Evolutionary conservation across 1,140 invertebrate genomes (phyloP), one percentile per base, ranked within the genome.

Genomic region (Drosophila burlai): DNA sequence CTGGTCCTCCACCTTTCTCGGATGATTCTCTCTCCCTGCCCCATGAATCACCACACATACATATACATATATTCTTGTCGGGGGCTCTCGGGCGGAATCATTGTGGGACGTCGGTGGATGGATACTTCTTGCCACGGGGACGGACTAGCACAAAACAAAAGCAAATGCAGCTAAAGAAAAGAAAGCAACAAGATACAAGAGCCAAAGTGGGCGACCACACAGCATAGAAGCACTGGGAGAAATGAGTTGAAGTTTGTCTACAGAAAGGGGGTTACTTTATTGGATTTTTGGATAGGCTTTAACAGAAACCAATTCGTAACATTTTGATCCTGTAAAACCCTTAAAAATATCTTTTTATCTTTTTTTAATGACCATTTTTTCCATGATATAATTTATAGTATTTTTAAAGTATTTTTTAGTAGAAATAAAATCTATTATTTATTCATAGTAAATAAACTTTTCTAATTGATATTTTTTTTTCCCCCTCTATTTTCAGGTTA

Each of bases 51-150:
- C 62, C 2, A 3, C 10, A 16, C 52, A 38, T 24, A 38, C 16
- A 36, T 24, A 38, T 16, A 36, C 34, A 40, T 75, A 75, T 76
- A 65, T 46, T 65, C 74, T 59, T 45, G 45, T 54, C 43, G 58
- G 46, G 60, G 54, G 42, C 16, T 59, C 18, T 58, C 38, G 52
- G 68, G 59, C 21, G 66, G 68, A 66, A 76, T 85, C 80, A 85
- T 87, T 87, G 69, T 90, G 71, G 76, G 81, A 76, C 78, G 74
- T 16, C 52, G 52, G 52, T 38, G 21, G 34, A 76, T 67, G 89
- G 82, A 79, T 85, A 82, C 81, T 85, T 81, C 82, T 81, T 89
- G 86, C 75, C 59, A 76, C 75, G 81, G 77, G 84, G 81, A 90
- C 84, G 72, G 74, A 74, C 81, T 57, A 9, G 26, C 54, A 71